phyloP scores from a whole-genome alignment of 2,888 invertebrate species.

The Glaucopsyche alexis region DNA sequence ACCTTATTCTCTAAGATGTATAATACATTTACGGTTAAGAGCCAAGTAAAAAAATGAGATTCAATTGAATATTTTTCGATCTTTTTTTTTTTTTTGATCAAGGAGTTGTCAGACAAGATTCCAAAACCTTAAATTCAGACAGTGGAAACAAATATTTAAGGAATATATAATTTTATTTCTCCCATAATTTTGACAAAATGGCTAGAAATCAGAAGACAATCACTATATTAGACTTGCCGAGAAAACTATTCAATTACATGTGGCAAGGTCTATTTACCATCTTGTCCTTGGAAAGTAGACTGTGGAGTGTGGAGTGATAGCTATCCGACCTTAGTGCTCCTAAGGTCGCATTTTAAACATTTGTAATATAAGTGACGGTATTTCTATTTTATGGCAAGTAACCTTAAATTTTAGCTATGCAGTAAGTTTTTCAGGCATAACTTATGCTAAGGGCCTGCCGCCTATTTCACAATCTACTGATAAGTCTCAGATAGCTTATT shows the following conservation, averaged over 20 bases:
- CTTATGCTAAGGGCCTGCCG: too few relatives aligned
- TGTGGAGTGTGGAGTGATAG: not conserved
- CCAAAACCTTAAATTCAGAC: too few relatives aligned
- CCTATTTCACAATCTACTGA: too few relatives aligned
- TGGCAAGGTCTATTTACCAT: conserved; percentile 12
- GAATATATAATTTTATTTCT: not conserved
- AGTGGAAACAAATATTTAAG: too few relatives aligned
- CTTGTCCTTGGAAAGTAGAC: not conserved
- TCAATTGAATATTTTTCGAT: not conserved
- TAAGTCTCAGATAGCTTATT: too few relatives aligned
- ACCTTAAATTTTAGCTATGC: too few relatives aligned
- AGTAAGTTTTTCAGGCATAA: not conserved
- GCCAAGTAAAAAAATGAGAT: too few relatives aligned
- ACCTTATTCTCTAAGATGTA: not conserved
- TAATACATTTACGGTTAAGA: not conserved
- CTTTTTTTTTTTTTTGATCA: too few relatives aligned
- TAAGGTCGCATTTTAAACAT: conserved; percentile 5
- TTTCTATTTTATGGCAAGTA: not conserved
- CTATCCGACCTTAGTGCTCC: conserved; percentile 11
- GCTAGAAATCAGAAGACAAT: not conserved
- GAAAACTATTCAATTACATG: conserved; percentile 7
- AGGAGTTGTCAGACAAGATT: too few relatives aligned
- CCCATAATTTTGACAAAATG: not conserved
- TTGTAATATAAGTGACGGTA: not conserved
- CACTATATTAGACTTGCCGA: not conserved